Percentiles rank a stretch among this genome's conserved stretches.
These are phyloP conservation scores for Palaemon carinicauda DNA, from an alignment of 1,140 invertebrate species.

Conservation along the genomic window DNA sequence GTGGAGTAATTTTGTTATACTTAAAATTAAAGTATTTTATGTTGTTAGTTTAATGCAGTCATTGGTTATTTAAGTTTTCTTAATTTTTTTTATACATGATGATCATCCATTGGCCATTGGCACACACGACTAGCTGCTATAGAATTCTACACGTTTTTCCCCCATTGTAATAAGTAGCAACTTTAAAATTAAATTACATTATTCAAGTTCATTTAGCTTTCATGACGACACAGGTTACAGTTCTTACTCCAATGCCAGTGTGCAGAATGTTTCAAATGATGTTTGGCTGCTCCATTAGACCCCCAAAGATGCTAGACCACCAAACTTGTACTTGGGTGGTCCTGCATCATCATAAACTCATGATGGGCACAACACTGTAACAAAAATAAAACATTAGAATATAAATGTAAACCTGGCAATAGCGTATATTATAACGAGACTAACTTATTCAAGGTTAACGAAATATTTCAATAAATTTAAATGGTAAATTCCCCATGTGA, in stretches of 20 bases:
- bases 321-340: background rate
- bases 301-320: background rate
- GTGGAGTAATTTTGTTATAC: too few relatives aligned
- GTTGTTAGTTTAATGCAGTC: slow-evolving; percentile 5
- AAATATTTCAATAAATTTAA: too few relatives aligned
- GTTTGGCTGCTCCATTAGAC: background rate
- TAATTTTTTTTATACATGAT: background rate
- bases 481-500: too few relatives aligned
- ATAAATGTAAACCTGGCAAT: too few relatives aligned
- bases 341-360: slow-evolving; percentile 21
- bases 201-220: background rate
- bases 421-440: too few relatives aligned
- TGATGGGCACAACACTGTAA: slow-evolving; percentile 52
- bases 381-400: background rate
- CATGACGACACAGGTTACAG: background rate
- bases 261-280: slow-evolving; percentile 19
- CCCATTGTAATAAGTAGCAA: background rate
- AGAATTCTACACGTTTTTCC: background rate
- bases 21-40: background rate
- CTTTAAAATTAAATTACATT: background rate
- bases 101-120: slow-evolving; percentile 30
- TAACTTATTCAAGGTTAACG: too few relatives aligned
- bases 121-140: slow-evolving; percentile 50
- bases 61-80: background rate
- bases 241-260: background rate